Evolutionary conservation across 2,888 invertebrate genomes (phyloP).

Genomic region (Mycalesis mineus): DNA sequence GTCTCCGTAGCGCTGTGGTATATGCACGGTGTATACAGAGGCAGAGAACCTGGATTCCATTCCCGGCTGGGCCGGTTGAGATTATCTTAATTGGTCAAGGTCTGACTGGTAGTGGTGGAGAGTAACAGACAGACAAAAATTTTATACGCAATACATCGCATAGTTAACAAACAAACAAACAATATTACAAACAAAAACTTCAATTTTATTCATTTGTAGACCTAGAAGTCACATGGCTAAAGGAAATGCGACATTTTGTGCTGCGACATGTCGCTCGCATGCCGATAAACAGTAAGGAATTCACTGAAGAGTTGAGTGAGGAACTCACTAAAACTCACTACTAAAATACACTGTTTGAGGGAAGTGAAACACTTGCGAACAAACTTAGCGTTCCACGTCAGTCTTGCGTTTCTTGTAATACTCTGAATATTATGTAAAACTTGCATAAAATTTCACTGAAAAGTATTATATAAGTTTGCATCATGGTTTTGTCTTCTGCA

Average conservation of each 20-base stretch:
- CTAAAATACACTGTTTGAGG: conserved; percentile 16
- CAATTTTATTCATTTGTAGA: too few species aligned
- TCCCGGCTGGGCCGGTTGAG: too few species aligned
- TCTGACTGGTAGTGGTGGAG: too few species aligned
- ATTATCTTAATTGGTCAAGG: too few species aligned
- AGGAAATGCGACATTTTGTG: neutral
- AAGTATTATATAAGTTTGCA: conserved; percentile 4
- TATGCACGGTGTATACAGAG: too few species aligned
- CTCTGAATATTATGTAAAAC: conserved; percentile 14
- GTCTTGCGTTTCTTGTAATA: conserved; percentile 14
- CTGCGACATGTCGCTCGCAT: neutral
- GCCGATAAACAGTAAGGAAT: conserved; percentile 13
- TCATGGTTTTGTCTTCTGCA: neutral
- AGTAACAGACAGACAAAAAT: too few species aligned
- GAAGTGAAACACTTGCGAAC: conserved; percentile 15
- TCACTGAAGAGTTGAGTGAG: conserved; percentile 16
- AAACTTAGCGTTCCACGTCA: conserved; percentile 10
- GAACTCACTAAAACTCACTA: conserved; percentile 6
- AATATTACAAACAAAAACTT: too few species aligned
- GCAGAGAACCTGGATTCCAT: too few species aligned
- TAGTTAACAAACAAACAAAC: too few species aligned
- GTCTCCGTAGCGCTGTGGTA: too few species aligned
- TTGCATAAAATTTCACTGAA: conserved; percentile 12
- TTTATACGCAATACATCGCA: too few species aligned
- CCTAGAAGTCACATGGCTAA: too few species aligned